Base-by-base conservation (phyloP, 2,113 vertebrate species). In the Hiodon tergisus region DNA sequence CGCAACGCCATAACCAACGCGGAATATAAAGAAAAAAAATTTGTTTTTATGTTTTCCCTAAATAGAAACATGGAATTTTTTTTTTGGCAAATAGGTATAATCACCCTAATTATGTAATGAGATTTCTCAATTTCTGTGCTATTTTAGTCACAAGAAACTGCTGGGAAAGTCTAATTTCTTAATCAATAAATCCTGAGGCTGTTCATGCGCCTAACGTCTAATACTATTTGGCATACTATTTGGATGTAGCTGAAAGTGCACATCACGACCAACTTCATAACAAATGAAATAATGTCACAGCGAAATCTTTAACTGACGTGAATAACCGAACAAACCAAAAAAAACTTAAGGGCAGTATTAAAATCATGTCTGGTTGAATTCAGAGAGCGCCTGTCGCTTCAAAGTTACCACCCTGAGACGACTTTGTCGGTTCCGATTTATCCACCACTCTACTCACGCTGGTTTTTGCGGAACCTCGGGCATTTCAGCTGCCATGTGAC, bases 281-380 rank as follows among this genome's bases (percentile, higher is more conserved):
- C 13, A 55, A 62, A 54, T 69, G 50, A 13, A 31, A 70, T 59
- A 70, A 70, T 62, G 31, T 53, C 46, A 65, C 50, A 7, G 59
- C 47, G 5, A 52, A 72, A 71, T 5, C 6, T 63, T 47, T 59
- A 66, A 60, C 62, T 71, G 75, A 61, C 48, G 47, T 53, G 11
- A 65, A 69, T 14, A 69, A 69, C 51, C 9, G 46, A 74, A 16
- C 52, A 74, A 57, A 72, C 47, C 54, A 67, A 67, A 74, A 74
- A 58, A 10, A n/a, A 53, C 67, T 63, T 76, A 70, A 67, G 68
- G 75, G 11, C 68, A 70, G 60, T 55, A 67, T 74, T 74, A 76
- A n/a, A 48, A 65, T 68, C 65, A 7, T 76, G 68, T 76, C 67
- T 62, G 50, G 50, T 63, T 55, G 13, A 3, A 63, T 70, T 51